Percentiles rank a stretch among this genome's conserved stretches.
Evolutionary conservation across 1,140 invertebrate species (phyloP).

Genomic region (Hetaerina americana): DNA sequence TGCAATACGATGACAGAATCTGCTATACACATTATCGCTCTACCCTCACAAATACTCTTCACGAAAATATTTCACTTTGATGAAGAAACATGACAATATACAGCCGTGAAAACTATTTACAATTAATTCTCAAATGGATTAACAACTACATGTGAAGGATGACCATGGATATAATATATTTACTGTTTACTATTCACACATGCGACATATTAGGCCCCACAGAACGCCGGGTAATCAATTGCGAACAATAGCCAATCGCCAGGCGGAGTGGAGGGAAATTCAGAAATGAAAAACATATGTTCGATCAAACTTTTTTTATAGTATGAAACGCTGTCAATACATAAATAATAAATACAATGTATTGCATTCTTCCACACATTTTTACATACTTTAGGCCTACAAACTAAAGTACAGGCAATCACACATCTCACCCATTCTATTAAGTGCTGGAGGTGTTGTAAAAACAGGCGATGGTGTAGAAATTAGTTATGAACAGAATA

Average conservation of each 20-base stretch:
- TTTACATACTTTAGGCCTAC: background rate
- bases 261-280: background rate
- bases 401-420: background rate
- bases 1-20: too few relatives aligned
- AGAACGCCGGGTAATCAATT: background rate
- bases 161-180: background rate
- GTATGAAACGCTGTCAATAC: background rate
- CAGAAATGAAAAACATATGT: background rate
- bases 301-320: background rate
- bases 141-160: background rate
- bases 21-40: too few relatives aligned
- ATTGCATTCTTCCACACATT: background rate
- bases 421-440: background rate
- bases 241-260: background rate
- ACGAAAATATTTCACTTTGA: too few relatives aligned
- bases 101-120: too few relatives aligned
- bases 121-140: too few relatives aligned
- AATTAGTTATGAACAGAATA: background rate
- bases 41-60: too few relatives aligned
- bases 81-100: too few relatives aligned
- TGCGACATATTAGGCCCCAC: background rate
- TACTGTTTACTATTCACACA: background rate
- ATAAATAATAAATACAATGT: constrained; percentile 1
- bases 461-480: background rate
- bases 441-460: background rate